Conservation (phyloP, 1,140 invertebrate species). For the Aphidius ervi region DNA sequence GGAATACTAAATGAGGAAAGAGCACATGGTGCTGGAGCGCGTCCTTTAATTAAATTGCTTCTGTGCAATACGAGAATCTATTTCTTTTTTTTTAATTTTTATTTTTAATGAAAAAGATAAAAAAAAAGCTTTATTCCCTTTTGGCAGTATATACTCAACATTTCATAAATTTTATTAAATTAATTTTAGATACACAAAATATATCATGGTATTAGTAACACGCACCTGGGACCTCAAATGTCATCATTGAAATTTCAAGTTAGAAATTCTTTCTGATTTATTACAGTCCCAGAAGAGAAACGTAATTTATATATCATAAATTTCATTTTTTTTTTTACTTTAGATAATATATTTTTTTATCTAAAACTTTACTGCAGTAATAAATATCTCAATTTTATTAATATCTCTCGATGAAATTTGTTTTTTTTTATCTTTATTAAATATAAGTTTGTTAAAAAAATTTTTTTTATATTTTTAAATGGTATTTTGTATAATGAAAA, state of each 20-base stretch:
- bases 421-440: too few relatives aligned
- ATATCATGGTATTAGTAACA: constrained; percentile 12
- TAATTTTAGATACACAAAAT: constrained; percentile 15
- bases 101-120: background rate
- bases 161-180: constrained; percentile 15
- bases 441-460: too few relatives aligned
- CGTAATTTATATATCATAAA: too few relatives aligned
- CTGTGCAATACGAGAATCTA: background rate
- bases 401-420: too few relatives aligned
- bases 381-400: too few relatives aligned
- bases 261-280: background rate
- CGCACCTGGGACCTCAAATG: constrained; percentile 19
- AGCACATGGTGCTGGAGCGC: constrained; percentile 5
- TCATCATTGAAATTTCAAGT: constrained; percentile 15
- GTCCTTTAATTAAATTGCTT: constrained; percentile 23
- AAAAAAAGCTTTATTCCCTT: background rate
- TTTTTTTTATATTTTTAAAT: too few relatives aligned
- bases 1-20: background rate
- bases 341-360: too few relatives aligned
- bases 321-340: too few relatives aligned
- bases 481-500: too few relatives aligned
- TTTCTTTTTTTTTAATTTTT: background rate
- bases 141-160: too few relatives aligned
- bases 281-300: too few relatives aligned
- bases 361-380: too few relatives aligned